Evolutionary conservation across 2,797 vertebrate genomes (phyloP).

Genomic region (Sebastes trivittatus): DNA sequence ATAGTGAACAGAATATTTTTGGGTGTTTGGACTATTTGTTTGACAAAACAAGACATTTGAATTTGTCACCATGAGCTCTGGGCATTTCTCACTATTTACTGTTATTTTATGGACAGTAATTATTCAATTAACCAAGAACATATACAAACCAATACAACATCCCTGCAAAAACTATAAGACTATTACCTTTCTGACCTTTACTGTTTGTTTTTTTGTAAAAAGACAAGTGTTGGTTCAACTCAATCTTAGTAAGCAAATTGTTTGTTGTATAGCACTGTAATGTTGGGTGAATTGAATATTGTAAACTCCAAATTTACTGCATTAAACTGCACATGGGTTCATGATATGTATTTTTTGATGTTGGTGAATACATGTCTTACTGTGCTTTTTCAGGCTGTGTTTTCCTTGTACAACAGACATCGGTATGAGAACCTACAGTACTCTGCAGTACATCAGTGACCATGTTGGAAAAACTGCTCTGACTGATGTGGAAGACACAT

Average conservation of each 20-base stretch:
- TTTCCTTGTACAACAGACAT: not conserved
- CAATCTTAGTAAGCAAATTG: not conserved
- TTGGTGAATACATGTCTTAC: not conserved
- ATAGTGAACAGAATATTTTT: no score
- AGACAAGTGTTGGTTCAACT: not conserved
- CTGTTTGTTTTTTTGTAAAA: not conserved
- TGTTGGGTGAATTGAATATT: not conserved
- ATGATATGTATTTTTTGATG: not conserved
- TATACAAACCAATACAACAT: not conserved
- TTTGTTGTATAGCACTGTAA: not conserved
- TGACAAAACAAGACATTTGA: no score
- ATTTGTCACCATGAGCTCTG: no score
- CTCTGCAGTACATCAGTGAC: not conserved
- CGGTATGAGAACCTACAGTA: not conserved
- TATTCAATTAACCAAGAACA: not conserved
- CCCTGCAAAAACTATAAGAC: no score
- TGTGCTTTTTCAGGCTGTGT: not conserved
- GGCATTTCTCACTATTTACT: not conserved
- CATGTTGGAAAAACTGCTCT: conserved; percentile 23
- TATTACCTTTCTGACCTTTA: no score
- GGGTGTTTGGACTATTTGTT: no score
- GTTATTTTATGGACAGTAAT: not conserved
- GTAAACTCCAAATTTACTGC: not conserved
- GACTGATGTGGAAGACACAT: conserved; percentile 41
- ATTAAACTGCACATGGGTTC: not conserved